phyloP scores from a whole-genome alignment of 2,888 invertebrate species.

The Drosophila kanekoi region DNA sequence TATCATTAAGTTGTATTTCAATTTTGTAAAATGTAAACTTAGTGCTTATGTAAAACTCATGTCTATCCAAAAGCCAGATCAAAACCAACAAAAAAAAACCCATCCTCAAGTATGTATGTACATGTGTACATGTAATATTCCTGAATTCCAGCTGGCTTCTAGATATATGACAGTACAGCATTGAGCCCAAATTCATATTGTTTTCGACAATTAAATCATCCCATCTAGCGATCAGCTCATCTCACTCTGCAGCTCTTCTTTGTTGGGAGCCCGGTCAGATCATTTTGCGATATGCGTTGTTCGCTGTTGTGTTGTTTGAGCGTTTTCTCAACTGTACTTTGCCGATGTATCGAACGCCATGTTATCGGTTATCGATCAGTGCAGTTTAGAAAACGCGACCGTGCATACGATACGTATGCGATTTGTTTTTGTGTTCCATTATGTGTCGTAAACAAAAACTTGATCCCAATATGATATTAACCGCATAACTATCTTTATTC shows the following conservation, averaged over 20 bases:
- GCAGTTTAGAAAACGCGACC: conserved; percentile 29
- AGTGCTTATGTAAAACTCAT: conserved; percentile 46
- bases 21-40: conserved; percentile 25
- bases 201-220: conserved; percentile 25
- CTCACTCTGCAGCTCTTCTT: conserved; percentile 52
- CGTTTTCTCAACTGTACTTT: conserved; percentile 25
- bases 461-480: conserved; percentile 58
- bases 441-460: conserved; percentile 47
- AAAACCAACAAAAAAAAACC: too few species aligned
- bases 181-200: conserved; percentile 23
- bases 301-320: conserved; percentile 65
- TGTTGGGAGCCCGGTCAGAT: conserved; percentile 46
- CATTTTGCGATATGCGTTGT: conserved; percentile 58
- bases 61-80: conserved; percentile 27
- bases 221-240: conserved; percentile 43
- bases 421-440: conserved; percentile 54
- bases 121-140: not conserved
- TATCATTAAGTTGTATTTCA: conserved; percentile 40
- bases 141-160: conserved; percentile 16
- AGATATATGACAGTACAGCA: conserved; percentile 20
- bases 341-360: not conserved
- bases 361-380: conserved; percentile 21
- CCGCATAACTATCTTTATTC: conserved; percentile 64
- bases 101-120: not conserved
- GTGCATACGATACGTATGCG: conserved; percentile 19